Evolutionary conservation across 2,113 vertebrate genomes (phyloP), one percentile per base, ranked within the genome.

Genomic region (Falcunculus frontatus): DNA sequence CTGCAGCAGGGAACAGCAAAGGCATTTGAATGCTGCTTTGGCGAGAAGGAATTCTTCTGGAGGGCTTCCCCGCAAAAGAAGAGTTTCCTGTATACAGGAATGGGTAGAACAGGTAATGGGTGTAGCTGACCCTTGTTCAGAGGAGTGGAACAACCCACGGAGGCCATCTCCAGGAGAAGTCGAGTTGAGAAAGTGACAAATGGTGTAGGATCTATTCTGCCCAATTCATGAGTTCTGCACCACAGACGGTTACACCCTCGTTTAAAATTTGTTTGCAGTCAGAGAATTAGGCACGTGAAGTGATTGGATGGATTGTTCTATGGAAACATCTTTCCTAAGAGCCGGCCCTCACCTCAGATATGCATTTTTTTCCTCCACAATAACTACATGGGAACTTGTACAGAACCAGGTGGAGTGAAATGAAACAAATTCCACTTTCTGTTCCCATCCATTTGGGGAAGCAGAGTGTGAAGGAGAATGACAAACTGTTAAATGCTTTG

Each of bases 401-500:
- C 44, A 92, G 70, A 77, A 85, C 49, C 62, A 95, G 65, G 63
- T 10, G 27, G 68, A 93, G 9, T 41, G 60, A 86, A 67, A 84
- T 4, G 3, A 74, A 92, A 82, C 22, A 39, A 90, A 84, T 69
- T 42, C 47, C 21, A 55, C 47, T 92, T 89, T 72, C 56, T 67
- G 19, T 37, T 76, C 77, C 52, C 60, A 60, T 10, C 32, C 73
- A 57, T 84, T 74, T 84, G 73, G 39, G 79, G 64, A 93, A 92
- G 62, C 69, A 85, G 55, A 88, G 52, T 67, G 83, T 47, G 67
- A 94, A 96, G 77, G 42, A 87, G 46, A 95, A 84, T 16, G 62
- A 92, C 83, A 89, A 29, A 18, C 32, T 90, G 85, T 73, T 75
- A 81, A 94, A 91, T 8, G 56, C 59, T 84, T 39, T 84, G 57